Evolutionary conservation across 2,888 invertebrate genomes (phyloP).

Genomic region (Parascotia fuliginaria): DNA sequence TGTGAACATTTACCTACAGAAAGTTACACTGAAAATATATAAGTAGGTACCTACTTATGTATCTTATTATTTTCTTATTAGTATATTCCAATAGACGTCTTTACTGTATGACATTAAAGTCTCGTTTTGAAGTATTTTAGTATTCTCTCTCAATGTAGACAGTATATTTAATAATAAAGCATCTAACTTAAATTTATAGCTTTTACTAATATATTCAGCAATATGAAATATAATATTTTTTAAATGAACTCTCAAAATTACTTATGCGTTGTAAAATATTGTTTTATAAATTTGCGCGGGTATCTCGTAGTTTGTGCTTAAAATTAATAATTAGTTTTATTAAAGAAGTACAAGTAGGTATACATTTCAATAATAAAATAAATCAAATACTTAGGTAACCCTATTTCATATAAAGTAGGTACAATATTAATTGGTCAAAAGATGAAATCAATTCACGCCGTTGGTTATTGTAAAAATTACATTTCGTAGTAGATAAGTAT

Average conservation of each 20-base stretch:
- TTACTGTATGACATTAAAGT: constrained; percentile 12
- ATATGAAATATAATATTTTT: not conserved
- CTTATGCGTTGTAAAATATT: not conserved
- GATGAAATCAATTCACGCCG: not conserved
- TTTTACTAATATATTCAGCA: not conserved
- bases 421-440: not conserved
- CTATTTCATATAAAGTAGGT: not conserved
- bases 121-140: constrained; percentile 7
- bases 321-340: not conserved
- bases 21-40: constrained; percentile 40
- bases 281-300: constrained; percentile 1
- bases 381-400: not conserved
- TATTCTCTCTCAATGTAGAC: constrained; percentile 24
- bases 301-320: constrained; percentile 2
- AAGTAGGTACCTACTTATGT: constrained; percentile 3
- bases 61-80: constrained; percentile 12
- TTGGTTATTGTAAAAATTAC: not conserved
- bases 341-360: not conserved
- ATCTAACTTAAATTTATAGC: not conserved
- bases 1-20: constrained; percentile 50
- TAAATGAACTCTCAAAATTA: constrained; percentile 2
- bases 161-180: not conserved
- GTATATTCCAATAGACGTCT: constrained; percentile 25
- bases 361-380: not conserved
- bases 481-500: constrained; percentile 22